A percentile compares a stretch with the other conserved stretches of the same genome.
phyloP scores from a whole-genome alignment of 2,797 vertebrate genomes.

The Anableps anableps region DNA sequence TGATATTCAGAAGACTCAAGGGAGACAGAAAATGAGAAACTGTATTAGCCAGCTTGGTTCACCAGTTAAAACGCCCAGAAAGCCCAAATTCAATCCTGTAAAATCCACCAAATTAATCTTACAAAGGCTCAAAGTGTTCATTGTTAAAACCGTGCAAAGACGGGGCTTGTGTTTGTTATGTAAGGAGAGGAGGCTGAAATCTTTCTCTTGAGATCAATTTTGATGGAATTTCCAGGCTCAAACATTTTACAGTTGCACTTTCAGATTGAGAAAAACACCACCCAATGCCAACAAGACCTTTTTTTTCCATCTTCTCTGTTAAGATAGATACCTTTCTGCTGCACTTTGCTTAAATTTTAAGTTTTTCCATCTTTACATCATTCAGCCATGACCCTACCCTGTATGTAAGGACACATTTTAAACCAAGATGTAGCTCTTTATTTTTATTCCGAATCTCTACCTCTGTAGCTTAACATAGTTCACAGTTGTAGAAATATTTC shows the following conservation, averaged over 20 bases:
- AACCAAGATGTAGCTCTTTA: not conserved
- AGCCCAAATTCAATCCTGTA: not conserved
- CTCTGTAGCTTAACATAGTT: not conserved
- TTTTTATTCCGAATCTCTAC: not conserved
- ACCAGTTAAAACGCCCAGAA: conserved; percentile 39
- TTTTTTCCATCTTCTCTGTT: conserved; percentile 58
- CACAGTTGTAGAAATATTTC: not conserved
- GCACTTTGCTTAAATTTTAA: conserved; percentile 37
- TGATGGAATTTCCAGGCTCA: conserved; percentile 67
- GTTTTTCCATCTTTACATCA: conserved; percentile 27
- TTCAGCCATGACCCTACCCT: not conserved
- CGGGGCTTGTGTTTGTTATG: conserved; percentile 60
- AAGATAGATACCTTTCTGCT: conserved; percentile 56
- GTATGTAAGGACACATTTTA: not conserved
- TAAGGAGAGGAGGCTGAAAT: conserved; percentile 54
- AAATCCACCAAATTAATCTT: conserved; percentile 15
- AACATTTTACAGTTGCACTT: conserved; percentile 68
- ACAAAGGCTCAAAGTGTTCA: conserved; percentile 7
- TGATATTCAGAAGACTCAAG: conserved; percentile 37
- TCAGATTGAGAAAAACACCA: conserved; percentile 72
- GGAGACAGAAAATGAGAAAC: conserved; percentile 36
- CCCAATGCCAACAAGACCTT: conserved; percentile 53
- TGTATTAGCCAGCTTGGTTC: conserved; percentile 13
- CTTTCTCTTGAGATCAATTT: conserved; percentile 58
- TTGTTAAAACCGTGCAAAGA: conserved; percentile 20